Evolutionary conservation across 1,140 invertebrate species (phyloP), one percentile per base, ranked within the genome.

Genomic region (Temnothorax curvispinosus): DNA sequence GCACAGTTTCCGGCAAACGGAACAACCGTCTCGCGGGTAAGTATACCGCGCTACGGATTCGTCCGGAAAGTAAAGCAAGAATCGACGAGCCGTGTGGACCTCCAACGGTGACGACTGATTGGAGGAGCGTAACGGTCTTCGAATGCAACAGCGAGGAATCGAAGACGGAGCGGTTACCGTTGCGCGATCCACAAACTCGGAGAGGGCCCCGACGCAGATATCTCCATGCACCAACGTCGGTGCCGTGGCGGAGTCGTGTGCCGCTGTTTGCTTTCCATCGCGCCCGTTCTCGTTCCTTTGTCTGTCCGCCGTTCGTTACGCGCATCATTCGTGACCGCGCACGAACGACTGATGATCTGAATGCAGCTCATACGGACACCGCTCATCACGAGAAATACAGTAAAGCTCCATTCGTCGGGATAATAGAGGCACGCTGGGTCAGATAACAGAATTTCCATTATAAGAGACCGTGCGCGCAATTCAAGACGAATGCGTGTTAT

Each of bases 91-190:
- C 47, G 56, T 58, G 88, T 58, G 88, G 85, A 85, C 88, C 88
- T 86, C 88, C 76, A 78, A 27, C 75, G 74, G 50, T 77, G 38
- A 50, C 88, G 88, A 89, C 86, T 87, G 64, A 87, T 76, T 82
- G 80, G 80, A 58, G 94, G 94, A 95, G 94, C 94, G 94, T 95
- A 95, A 95, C 94, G 94, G 94, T 94, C 85, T 92, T 90, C 85
- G 92, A 82, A 93, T 90, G 91, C 91, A 92, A 92, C 92, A 91
- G 87, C 86, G 84, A 67, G 89, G 89, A 90, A 88, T 85, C 89
- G 84, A 89, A 89, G 87, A 91, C 82, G 74, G 76, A 87, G 85
- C 90, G 92, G 92, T 94, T 95, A 95, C 94, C 94, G 94, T 94
- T 95, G 94, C 88, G 90, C 93, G 94, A 93, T 94, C 94, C 94